phyloP scores from a whole-genome alignment of 2,113 vertebrate species.

The Scartelaos histophorus region DNA sequence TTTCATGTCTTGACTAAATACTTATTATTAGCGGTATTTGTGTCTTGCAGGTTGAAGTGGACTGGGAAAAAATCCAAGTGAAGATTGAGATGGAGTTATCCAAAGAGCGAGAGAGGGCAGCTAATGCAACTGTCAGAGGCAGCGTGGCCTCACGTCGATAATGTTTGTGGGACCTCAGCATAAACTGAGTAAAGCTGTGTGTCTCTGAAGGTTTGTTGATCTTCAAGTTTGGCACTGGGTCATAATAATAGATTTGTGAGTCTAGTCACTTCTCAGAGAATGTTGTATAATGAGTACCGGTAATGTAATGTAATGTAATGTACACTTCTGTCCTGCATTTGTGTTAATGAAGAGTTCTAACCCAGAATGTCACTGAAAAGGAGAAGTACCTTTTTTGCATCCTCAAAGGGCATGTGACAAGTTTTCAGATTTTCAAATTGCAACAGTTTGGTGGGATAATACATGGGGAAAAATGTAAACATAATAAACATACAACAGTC shows the following conservation, averaged over 20 bases:
- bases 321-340: background rate
- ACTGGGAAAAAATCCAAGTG: constrained; percentile 95
- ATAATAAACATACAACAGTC: background rate
- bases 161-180: constrained; percentile 22
- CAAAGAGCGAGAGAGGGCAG: constrained; percentile 85
- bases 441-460: background rate
- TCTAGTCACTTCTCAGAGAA: background rate
- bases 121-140: constrained; percentile 69
- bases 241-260: background rate
- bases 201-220: constrained; percentile 23
- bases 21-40: constrained; percentile 20
- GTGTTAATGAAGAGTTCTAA: background rate
- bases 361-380: constrained; percentile 14
- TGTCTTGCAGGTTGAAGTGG: constrained; percentile 86
- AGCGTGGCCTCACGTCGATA: constrained; percentile 63
- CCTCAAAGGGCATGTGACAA: background rate
- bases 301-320: no score
- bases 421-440: background rate
- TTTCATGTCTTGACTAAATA: background rate
- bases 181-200: constrained; percentile 7
- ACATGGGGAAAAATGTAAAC: background rate
- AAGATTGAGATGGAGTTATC: constrained; percentile 94
- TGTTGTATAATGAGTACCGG: background rate
- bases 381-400: background rate
- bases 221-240: constrained; percentile 11